Evolutionary conservation across 2,888 invertebrate genomes (phyloP).

Genomic region (Drosophila atripex): DNA sequence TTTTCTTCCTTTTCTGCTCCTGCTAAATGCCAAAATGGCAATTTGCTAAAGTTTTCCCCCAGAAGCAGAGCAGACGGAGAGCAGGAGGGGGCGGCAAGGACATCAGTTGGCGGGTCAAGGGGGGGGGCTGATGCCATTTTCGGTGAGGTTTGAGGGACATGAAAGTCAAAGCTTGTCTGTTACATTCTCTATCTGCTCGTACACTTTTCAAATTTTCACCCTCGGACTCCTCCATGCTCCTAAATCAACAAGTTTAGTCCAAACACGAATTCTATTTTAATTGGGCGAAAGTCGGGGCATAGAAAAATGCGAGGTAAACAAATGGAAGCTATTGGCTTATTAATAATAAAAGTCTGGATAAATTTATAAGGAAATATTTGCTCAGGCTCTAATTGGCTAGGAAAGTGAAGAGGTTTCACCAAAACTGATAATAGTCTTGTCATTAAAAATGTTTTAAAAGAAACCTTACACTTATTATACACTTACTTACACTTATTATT

Average conservation of each 20-base stretch:
- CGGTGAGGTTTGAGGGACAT: constrained; percentile 23
- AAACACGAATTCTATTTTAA: neutral
- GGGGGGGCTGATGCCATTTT: neutral
- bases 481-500: too few species aligned
- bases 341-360: constrained; percentile 1
- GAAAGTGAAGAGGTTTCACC: neutral
- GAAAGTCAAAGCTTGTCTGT: constrained; percentile 45
- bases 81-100: constrained; percentile 17
- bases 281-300: neutral
- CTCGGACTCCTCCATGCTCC: neutral
- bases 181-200: constrained; percentile 18
- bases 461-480: too few species aligned
- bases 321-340: neutral
- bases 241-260: constrained; percentile 1
- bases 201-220: constrained; percentile 17
- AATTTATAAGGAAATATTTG: neutral
- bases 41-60: constrained; percentile 65
- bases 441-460: too few species aligned
- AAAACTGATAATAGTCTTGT: too few species aligned
- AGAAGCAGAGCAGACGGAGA: constrained; percentile 25
- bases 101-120: constrained; percentile 18
- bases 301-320: neutral
- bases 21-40: constrained; percentile 71
- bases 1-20: constrained; percentile 23
- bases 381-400: neutral